These are phyloP conservation scores for Artibeus jamaicensis DNA, from an alignment of 2,797 vertebrate genomes.

Conservation along the genomic window DNA sequence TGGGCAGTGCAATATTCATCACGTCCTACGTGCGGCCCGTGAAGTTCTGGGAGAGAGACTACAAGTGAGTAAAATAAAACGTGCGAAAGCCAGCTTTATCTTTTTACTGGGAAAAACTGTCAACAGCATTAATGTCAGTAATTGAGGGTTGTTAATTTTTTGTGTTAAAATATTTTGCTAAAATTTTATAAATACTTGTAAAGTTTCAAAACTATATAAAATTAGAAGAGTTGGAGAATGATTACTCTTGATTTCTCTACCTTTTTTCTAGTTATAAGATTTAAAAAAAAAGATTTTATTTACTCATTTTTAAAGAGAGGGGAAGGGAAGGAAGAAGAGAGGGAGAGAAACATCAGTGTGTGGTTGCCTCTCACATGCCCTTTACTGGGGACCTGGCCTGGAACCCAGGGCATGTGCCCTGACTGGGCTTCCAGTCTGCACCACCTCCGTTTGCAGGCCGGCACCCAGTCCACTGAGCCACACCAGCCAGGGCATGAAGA, in stretches of 20 bases:
- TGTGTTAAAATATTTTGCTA: conserved; percentile 40
- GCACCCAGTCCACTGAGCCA: too few relatives aligned
- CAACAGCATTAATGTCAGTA: background rate
- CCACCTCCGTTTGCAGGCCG: background rate
- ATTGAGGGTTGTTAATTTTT: background rate
- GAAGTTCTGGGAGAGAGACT: conserved; percentile 99
- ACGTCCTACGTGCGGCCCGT: conserved; percentile 97
- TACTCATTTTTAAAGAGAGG: too few relatives aligned
- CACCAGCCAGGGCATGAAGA: background rate
- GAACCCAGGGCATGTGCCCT: too few relatives aligned
- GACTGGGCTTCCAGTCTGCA: too few relatives aligned
- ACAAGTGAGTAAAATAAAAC: conserved; percentile 89
- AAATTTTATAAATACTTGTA: conserved; percentile 14
- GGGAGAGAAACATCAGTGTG: too few relatives aligned
- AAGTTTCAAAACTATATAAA: conserved; percentile 22
- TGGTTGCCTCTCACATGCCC: too few relatives aligned
- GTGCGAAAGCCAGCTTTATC: background rate
- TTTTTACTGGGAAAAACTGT: background rate
- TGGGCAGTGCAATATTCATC: conserved; percentile 99
- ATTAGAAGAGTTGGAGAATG: background rate
- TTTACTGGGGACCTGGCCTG: too few relatives aligned
- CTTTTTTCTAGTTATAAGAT: background rate
- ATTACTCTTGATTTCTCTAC: conserved; percentile 6
- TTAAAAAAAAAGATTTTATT: too few relatives aligned
- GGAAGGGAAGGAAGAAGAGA: too few relatives aligned